Conservation (phyloP, 2,797 vertebrate genomes). For the Crax fasciolata region DNA sequence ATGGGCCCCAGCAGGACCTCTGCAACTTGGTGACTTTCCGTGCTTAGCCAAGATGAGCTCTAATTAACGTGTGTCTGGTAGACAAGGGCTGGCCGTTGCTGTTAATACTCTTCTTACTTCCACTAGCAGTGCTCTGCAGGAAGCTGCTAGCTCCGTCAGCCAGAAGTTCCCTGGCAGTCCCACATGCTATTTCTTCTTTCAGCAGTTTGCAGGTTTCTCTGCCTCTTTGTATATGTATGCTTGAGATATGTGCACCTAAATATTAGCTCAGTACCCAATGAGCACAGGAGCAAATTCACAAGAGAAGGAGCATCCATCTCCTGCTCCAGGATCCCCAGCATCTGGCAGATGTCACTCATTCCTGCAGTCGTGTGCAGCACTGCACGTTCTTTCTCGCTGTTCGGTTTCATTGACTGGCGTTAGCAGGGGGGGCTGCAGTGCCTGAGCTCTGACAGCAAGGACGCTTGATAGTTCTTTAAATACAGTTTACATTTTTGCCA, state of each 20-base stretch:
- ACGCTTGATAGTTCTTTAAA: not conserved
- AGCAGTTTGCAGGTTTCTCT: not conserved
- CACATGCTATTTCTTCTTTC: not conserved
- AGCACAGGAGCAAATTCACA: not conserved
- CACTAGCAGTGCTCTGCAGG: not conserved
- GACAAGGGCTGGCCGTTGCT: not conserved
- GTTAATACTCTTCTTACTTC: not conserved
- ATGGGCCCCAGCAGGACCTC: not conserved
- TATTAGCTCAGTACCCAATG: not conserved
- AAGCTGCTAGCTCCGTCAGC: not conserved
- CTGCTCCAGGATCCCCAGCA: not conserved
- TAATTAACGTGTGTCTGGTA: not conserved
- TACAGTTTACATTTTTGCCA: not conserved
- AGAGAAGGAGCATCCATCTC: not conserved
- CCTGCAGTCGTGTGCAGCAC: not conserved
- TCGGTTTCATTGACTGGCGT: not conserved
- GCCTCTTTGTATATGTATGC: not conserved
- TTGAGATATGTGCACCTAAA: not conserved
- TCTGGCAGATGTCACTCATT: not conserved
- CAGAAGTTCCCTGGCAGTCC: not conserved
- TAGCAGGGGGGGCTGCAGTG: not conserved
- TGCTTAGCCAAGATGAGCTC: not conserved
- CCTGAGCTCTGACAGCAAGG: not conserved
- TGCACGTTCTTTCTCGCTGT: not conserved
- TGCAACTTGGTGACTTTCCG: not conserved